Percentiles rank a stretch among this genome's conserved stretches.
Evolutionary conservation across 2,888 invertebrate genomes (phyloP).

Genomic region (Campoletis raptor): DNA sequence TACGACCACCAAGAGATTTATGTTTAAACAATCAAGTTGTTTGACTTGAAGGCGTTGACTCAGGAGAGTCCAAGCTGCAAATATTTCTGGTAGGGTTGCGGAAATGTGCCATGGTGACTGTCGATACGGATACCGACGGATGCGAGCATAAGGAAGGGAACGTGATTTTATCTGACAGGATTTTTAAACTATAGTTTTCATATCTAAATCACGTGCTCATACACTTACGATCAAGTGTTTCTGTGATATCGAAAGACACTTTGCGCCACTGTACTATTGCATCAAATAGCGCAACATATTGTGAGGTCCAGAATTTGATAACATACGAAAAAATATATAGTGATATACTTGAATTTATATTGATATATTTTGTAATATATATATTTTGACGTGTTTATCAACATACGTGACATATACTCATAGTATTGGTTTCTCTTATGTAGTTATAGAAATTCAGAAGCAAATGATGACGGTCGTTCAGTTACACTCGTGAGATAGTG

Average conservation of each 20-base stretch:
- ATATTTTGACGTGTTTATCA: background rate
- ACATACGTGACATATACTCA: background rate
- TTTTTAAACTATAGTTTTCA: background rate
- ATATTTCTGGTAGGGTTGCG: no score
- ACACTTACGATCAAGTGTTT: slow-evolving; percentile 11
- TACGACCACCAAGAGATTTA: no score
- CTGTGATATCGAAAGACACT: slow-evolving; percentile 2
- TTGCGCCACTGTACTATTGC: slow-evolving; percentile 26
- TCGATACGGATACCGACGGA: slow-evolving; percentile 18
- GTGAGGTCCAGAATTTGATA: background rate
- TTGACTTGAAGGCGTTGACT: no score
- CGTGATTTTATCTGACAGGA: background rate
- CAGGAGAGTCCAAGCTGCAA: no score
- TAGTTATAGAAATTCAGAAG: slow-evolving; percentile 22
- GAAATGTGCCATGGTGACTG: background rate
- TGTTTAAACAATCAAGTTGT: no score
- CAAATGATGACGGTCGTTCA: slow-evolving; percentile 30
- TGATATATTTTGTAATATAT: background rate
- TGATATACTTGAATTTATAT: background rate
- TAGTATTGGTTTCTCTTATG: slow-evolving; percentile 1
- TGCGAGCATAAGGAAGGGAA: background rate
- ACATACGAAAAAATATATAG: background rate
- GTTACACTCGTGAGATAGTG: slow-evolving; percentile 39
- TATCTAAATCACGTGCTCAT: background rate
- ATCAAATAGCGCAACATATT: slow-evolving; percentile 48